Percentiles rank a stretch among this genome's conserved stretches.
Evolutionary conservation across 2,888 invertebrate genomes (phyloP).

Genomic region (Apamea sordens): DNA sequence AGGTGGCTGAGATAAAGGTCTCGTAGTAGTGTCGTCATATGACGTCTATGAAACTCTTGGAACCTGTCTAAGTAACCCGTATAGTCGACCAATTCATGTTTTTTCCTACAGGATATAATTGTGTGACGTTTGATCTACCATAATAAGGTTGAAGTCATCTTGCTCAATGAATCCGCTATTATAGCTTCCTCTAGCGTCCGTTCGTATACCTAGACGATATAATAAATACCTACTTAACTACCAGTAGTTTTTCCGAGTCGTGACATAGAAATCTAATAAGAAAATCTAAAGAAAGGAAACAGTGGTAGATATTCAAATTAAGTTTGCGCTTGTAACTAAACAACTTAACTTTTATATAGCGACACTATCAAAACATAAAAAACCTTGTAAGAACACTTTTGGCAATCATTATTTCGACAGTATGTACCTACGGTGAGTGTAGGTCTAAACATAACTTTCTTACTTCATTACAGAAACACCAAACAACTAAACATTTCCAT

Average conservation of each 20-base stretch:
- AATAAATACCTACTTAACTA: not conserved
- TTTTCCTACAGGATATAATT: constrained; percentile 7
- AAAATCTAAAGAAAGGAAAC: not conserved
- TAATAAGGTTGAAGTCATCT: constrained; percentile 30
- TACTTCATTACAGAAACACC: not conserved
- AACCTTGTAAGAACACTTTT: not conserved
- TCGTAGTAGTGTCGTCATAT: constrained; percentile 54
- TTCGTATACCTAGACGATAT: not conserved
- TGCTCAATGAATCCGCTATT: constrained; percentile 13
- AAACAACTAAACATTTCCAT: not conserved
- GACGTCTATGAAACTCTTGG: constrained; percentile 30
- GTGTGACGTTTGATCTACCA: constrained; percentile 20
- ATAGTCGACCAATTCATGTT: constrained; percentile 1
- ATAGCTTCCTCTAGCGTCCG: constrained; percentile 14
- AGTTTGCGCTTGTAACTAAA: not conserved
- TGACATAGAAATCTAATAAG: not conserved
- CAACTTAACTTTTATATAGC: not conserved
- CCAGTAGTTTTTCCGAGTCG: not conserved
- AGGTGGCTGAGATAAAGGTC: constrained; percentile 51
- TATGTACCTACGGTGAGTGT: not conserved
- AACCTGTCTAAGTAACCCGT: not conserved
- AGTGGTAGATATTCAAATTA: not conserved
- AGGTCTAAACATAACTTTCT: not conserved
- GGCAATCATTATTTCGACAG: not conserved
- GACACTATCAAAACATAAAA: not conserved